phyloP scores from a whole-genome alignment of 2,113 vertebrate species.

The Menura novaehollandiae region DNA sequence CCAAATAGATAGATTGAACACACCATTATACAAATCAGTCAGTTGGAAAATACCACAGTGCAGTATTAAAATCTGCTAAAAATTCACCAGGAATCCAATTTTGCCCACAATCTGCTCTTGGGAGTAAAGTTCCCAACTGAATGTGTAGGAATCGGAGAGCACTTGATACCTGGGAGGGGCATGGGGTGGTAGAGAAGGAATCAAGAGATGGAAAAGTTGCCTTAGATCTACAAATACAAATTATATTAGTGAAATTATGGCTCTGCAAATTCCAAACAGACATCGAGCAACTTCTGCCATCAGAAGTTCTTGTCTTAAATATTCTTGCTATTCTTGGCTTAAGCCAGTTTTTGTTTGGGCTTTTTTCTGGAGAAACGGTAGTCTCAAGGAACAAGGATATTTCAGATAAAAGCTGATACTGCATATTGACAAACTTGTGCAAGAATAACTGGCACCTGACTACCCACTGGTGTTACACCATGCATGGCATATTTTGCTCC shows the following conservation, averaged over 20 bases:
- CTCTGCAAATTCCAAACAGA: not conserved
- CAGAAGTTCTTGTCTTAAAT: not conserved
- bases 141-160: not conserved
- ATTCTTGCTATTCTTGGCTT: not conserved
- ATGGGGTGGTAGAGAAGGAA: not conserved
- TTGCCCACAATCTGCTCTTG: not conserved
- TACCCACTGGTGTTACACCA: not conserved
- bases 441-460: not conserved
- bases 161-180: not conserved
- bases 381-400: not conserved
- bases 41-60: not conserved
- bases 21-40: conserved; percentile 19
- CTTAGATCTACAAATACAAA: not conserved
- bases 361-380: not conserved
- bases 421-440: not conserved
- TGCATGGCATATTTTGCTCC: not conserved
- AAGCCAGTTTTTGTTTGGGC: not conserved
- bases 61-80: conserved; percentile 2
- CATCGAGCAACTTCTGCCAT: not conserved
- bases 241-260: not conserved
- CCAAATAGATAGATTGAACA: conserved; percentile 16
- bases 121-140: not conserved
- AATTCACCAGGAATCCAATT: not conserved
- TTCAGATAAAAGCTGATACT: not conserved
- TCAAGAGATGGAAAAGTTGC: not conserved